Evolutionary conservation across 2,797 vertebrate species (phyloP).

Genomic region (Telmatherina bonti): DNA sequence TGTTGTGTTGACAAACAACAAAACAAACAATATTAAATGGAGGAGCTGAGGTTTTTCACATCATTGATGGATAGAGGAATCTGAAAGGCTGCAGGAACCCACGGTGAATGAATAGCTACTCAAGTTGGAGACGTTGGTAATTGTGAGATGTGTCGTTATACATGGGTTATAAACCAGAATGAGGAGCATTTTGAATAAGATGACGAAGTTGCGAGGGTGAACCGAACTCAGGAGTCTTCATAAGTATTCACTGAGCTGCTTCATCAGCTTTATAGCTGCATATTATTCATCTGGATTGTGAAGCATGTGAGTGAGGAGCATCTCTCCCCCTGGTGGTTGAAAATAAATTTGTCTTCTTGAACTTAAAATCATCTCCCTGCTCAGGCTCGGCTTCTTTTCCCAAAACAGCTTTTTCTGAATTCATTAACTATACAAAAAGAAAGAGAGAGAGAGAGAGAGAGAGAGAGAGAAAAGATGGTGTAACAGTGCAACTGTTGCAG

Average conservation of each 20-base stretch:
- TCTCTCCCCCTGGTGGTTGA: conserved; percentile 82
- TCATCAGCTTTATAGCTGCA: conserved; percentile 71
- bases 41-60: conserved; percentile 80
- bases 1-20: conserved; percentile 89
- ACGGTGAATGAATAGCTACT: conserved; percentile 71
- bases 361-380: conserved; percentile 41
- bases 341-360: conserved; percentile 49
- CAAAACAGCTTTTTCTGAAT: conserved; percentile 56
- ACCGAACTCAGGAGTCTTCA: conserved; percentile 63
- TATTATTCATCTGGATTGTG: conserved; percentile 55
- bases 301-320: conserved; percentile 65
- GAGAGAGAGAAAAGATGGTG: conserved; percentile 10
- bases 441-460: background rate
- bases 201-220: conserved; percentile 66
- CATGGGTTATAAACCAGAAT: conserved; percentile 67
- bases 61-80: conserved; percentile 80
- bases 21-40: conserved; percentile 88
- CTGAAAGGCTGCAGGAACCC: conserved; percentile 67
- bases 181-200: conserved; percentile 64
- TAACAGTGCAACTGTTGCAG: conserved; percentile 56
- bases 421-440: conserved; percentile 32
- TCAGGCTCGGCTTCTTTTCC: conserved; percentile 39
- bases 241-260: conserved; percentile 71
- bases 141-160: conserved; percentile 71
- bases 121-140: conserved; percentile 70